A percentile compares a stretch with the other conserved stretches of the same genome.
Evolutionary conservation across 2,797 vertebrate genomes (phyloP).

Genomic region (Periparus ater): DNA sequence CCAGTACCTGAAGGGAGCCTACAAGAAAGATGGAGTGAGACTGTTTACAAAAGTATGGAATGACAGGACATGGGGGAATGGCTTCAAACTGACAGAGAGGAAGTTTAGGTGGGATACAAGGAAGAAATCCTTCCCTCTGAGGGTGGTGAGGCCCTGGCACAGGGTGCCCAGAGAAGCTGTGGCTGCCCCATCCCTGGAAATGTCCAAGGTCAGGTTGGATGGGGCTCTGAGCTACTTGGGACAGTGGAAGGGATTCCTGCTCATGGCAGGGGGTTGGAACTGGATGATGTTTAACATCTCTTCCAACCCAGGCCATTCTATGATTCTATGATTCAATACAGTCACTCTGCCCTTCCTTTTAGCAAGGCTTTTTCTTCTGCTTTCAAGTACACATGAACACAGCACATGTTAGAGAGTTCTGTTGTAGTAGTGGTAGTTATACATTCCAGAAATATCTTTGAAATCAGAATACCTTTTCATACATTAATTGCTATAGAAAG

Average conservation of each 20-base stretch:
- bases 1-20: background rate
- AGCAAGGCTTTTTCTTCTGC: background rate
- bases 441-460: background rate
- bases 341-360: background rate
- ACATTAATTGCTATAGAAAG: background rate
- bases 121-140: background rate
- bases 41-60: background rate
- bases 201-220: accelerated
- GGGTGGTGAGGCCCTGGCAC: background rate
- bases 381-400: background rate
- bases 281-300: background rate
- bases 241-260: background rate
- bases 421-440: background rate
- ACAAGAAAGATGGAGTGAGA: background rate
- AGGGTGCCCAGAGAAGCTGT: background rate
- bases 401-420: background rate
- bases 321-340: background rate
- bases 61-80: background rate
- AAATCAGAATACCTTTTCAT: background rate
- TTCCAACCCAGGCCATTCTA: background rate
- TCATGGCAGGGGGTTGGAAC: background rate
- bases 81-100: background rate
- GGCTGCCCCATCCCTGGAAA: background rate
- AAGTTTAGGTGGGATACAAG: background rate
- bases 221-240: background rate